Percentiles rank a stretch among this genome's conserved stretches.
These are phyloP conservation scores for Leucophenga montana DNA, from an alignment of 2,888 invertebrate genomes.

Conservation along the genomic window DNA sequence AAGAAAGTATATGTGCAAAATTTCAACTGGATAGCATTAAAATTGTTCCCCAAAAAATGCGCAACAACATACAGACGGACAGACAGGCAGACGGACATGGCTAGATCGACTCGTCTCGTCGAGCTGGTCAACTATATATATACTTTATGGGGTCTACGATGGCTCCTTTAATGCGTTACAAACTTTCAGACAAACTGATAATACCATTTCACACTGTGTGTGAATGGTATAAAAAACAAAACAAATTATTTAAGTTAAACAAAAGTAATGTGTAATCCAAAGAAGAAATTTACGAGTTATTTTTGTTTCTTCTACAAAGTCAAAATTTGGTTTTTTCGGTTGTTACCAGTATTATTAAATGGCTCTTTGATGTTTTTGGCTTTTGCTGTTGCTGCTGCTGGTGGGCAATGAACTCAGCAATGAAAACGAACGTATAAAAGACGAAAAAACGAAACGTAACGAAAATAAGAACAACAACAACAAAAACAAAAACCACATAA, in stretches of 20 bases:
- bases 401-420: constrained; percentile 69
- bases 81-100: no score
- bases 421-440: constrained; percentile 70
- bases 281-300: constrained; percentile 46
- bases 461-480: constrained; percentile 36
- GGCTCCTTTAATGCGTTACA: no score
- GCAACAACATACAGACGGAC: no score
- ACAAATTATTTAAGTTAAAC: not conserved
- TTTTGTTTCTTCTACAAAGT: constrained; percentile 5
- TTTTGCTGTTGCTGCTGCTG: constrained; percentile 34
- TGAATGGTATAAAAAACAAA: no score
- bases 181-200: no score
- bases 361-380: constrained; percentile 10
- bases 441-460: constrained; percentile 50
- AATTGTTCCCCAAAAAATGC: no score
- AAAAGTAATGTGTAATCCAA: constrained; percentile 35
- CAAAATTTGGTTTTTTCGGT: constrained; percentile 34
- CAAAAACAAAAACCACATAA: constrained; percentile 39
- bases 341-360: constrained; percentile 52
- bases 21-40: no score
- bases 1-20: no score
- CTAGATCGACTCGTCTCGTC: no score
- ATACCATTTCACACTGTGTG: no score
- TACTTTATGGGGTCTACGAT: no score
- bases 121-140: no score